Evolutionary conservation across 2,113 vertebrate species (phyloP).

Genomic region (Tympanuchus pallidicinctus): DNA sequence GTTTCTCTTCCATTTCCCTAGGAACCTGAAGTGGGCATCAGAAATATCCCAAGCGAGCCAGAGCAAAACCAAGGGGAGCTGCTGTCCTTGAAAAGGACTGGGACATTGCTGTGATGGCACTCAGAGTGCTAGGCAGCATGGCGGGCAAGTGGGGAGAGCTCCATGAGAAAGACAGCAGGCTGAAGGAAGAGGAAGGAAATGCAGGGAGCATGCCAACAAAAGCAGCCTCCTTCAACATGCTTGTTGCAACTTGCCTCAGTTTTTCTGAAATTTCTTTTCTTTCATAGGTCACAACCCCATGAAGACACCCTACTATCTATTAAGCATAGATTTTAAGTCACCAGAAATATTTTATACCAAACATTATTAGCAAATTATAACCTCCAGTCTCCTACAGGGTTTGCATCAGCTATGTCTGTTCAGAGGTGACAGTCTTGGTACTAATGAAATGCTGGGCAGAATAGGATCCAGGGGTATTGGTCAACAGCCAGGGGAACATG

Average conservation of each 20-base stretch:
- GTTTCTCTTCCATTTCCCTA: not conserved
- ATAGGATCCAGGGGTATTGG: too few species aligned
- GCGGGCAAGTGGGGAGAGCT: rapidly evolving
- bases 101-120: not conserved
- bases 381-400: not conserved
- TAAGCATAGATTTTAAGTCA: not conserved
- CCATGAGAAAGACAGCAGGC: rapidly evolving
- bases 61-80: not conserved
- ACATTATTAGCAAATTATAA: not conserved
- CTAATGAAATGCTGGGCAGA: too few species aligned
- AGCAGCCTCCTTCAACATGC: rapidly evolving
- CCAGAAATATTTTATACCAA: not conserved
- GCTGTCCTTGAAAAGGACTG: not conserved
- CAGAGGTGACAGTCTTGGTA: rapidly evolving
- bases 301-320: rapidly evolving
- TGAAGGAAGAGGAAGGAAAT: too few species aligned
- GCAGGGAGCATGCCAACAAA: not conserved
- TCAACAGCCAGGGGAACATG: too few species aligned
- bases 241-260: not conserved
- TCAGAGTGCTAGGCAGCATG: not conserved
- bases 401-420: rapidly evolving
- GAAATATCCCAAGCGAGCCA: not conserved
- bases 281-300: not conserved
- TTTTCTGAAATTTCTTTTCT: not conserved
- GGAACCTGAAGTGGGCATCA: not conserved